Conservation (phyloP, 2,888 invertebrate genomes). For the Nomada flava region DNA sequence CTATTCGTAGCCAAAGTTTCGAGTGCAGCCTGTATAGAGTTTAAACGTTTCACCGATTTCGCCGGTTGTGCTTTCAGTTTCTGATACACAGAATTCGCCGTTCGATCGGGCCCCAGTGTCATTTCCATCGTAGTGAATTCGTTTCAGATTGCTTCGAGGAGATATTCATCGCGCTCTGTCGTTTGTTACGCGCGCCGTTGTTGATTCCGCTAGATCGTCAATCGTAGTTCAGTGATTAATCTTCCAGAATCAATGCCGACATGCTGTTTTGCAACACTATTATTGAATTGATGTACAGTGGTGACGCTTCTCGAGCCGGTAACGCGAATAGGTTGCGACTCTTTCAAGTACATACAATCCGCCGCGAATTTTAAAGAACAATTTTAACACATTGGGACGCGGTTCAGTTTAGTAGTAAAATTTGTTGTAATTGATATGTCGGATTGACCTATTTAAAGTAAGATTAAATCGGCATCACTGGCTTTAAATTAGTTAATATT, state of each 20-base stretch:
- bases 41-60: not conserved
- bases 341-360: not conserved
- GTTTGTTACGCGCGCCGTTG: not conserved
- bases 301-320: not conserved
- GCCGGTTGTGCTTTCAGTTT: slow-evolving; percentile 15
- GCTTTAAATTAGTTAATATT: too few relatives aligned
- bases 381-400: too few relatives aligned
- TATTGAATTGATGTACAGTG: slow-evolving; percentile 7
- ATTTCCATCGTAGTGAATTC: not conserved
- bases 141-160: not conserved
- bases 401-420: too few relatives aligned
- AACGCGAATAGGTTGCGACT: not conserved
- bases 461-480: too few relatives aligned
- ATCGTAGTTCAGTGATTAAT: not conserved
- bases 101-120: not conserved
- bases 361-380: too few relatives aligned
- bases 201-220: not conserved
- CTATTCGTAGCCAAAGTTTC: not conserved
- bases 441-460: too few relatives aligned
- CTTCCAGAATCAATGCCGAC: not conserved
- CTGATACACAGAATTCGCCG: not conserved
- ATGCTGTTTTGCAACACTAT: slow-evolving; percentile 11
- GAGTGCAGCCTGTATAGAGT: not conserved
- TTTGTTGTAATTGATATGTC: too few relatives aligned
- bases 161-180: not conserved